These are phyloP conservation scores for Acanthochromis polyacanthus DNA, from an alignment of 2,113 vertebrate species.

Conservation along the genomic window DNA sequence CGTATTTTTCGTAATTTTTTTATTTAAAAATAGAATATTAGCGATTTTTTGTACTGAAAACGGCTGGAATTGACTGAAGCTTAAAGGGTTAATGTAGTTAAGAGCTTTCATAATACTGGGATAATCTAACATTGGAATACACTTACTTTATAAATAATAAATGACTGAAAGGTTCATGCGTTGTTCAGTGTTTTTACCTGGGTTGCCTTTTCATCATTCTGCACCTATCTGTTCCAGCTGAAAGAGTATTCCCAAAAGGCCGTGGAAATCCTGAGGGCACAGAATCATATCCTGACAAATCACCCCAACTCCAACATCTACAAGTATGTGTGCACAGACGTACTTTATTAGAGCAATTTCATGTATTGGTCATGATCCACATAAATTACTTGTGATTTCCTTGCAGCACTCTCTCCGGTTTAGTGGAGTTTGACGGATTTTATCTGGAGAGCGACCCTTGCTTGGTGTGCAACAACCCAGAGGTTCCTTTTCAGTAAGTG, in stretches of 20 bases:
- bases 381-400: slow-evolving; percentile 16
- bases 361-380: background rate
- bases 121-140: no score
- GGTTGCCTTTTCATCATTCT: slow-evolving; percentile 9
- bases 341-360: background rate
- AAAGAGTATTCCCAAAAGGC: slow-evolving; percentile 99
- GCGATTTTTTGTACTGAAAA: no score
- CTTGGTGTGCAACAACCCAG: slow-evolving; percentile 98
- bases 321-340: slow-evolving; percentile 87
- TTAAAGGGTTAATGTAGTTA: no score
- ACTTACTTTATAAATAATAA: no score
- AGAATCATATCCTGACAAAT: slow-evolving; percentile 98
- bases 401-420: slow-evolving; percentile 92
- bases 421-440: slow-evolving; percentile 98
- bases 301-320: slow-evolving; percentile 99
- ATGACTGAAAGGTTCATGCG: background rate
- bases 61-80: no score
- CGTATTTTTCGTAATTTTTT: no score
- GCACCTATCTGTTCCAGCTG: slow-evolving; percentile 81
- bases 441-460: slow-evolving; percentile 98
- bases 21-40: no score
- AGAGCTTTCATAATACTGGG: no score
- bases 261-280: slow-evolving; percentile 95
- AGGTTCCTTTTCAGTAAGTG: slow-evolving; percentile 97
- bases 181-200: background rate